Evolutionary conservation across 2,113 vertebrate genomes (phyloP).

Genomic region (Vulpes vulpes): DNA sequence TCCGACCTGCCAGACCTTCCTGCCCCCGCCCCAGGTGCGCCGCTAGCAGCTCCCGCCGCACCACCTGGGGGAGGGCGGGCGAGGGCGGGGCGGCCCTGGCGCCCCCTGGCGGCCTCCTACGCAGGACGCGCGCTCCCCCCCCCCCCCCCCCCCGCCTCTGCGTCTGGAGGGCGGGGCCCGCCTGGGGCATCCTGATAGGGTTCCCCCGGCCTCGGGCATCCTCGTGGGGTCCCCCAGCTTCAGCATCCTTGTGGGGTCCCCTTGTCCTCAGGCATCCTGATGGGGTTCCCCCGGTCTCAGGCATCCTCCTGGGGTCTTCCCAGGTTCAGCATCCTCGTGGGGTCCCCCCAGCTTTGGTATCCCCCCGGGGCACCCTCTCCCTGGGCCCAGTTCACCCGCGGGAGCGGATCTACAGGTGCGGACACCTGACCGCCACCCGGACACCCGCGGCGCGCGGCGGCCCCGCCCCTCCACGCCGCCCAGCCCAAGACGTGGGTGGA

Average conservation of each 20-base stretch:
- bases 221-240: not conserved
- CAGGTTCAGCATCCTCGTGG: not conserved
- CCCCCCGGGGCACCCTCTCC: not conserved
- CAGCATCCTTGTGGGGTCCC: not conserved
- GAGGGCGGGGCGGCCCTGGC: not conserved
- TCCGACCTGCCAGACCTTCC: not conserved
- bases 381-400: too few relatives aligned
- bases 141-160: not conserved
- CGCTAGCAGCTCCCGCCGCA: not conserved
- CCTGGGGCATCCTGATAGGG: too few relatives aligned
- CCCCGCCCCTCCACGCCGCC: not conserved
- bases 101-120: slow-evolving; percentile 39
- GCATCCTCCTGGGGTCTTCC: not conserved
- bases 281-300: not conserved
- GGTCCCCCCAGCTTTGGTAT: not conserved
- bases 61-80: not conserved
- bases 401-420: not conserved
- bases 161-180: too few relatives aligned
- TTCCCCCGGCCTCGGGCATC: not conserved
- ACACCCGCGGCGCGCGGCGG: not conserved
- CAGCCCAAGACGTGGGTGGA: not conserved
- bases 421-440: not conserved
- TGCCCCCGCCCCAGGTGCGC: not conserved
- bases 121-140: not conserved
- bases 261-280: not conserved